A percentile compares a stretch with the other conserved stretches of the same genome.
Evolutionary conservation across 2,888 invertebrate species (phyloP).

Genomic region (Pseudococcus viburni): DNA sequence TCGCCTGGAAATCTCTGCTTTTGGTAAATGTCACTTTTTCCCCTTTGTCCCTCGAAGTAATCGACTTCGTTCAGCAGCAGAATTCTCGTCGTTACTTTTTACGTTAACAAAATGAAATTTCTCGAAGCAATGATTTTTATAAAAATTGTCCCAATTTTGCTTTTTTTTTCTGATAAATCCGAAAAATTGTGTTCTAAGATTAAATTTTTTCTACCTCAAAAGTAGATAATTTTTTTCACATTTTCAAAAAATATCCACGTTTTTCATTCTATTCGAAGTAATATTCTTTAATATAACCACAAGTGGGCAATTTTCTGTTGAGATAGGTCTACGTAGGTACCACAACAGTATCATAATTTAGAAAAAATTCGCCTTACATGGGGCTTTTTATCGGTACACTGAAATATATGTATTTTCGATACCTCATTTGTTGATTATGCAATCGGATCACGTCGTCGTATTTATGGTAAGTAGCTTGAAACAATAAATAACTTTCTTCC

Average conservation of each 20-base stretch:
- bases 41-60: neutral
- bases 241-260: neutral
- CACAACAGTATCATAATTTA: neutral
- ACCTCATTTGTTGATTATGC: slow-evolving; percentile 89
- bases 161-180: neutral
- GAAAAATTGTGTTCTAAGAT: neutral
- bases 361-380: neutral
- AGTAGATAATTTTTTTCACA: neutral
- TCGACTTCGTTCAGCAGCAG: too few relatives aligned
- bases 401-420: slow-evolving; percentile 64
- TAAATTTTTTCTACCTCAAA: neutral
- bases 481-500: slow-evolving; percentile 85
- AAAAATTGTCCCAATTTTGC: neutral
- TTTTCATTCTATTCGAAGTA: neutral
- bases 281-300: neutral
- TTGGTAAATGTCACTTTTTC: slow-evolving; percentile 22
- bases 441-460: slow-evolving; percentile 86
- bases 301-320: neutral
- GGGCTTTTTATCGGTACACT: neutral
- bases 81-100: too few relatives aligned
- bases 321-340: neutral
- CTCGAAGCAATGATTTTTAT: too few relatives aligned
- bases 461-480: slow-evolving; percentile 86
- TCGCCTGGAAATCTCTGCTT: neutral
- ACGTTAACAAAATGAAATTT: too few relatives aligned